Percentiles rank a stretch among this genome's conserved stretches.
These are phyloP conservation scores for Ranitomeya variabilis DNA, from an alignment of 2,113 vertebrate species.

Conservation along the genomic window DNA sequence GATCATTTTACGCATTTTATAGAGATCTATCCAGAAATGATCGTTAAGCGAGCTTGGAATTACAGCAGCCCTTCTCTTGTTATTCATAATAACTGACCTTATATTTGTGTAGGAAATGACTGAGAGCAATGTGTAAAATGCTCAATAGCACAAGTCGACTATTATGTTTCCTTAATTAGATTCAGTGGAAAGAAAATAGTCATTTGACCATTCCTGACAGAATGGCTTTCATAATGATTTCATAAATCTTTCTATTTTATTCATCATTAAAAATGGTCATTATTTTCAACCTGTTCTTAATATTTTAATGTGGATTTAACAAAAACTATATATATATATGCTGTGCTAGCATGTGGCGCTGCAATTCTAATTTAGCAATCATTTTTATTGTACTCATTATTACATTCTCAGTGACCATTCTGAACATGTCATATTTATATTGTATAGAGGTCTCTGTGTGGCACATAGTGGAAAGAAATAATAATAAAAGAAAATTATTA, in stretches of 20 bases:
- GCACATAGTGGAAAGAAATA: neutral
- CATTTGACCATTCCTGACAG: neutral
- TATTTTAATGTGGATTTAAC: neutral
- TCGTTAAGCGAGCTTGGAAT: constrained; percentile 16
- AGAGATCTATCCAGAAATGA: neutral
- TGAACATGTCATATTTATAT: neutral
- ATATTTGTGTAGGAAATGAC: neutral
- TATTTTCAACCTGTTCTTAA: constrained; percentile 12
- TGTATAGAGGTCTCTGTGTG: neutral
- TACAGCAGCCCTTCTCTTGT: neutral
- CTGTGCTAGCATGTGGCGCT: neutral
- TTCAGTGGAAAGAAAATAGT: constrained; percentile 15
- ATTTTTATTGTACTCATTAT: neutral
- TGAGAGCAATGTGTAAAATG: constrained; percentile 15
- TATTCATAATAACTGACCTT: constrained; percentile 19
- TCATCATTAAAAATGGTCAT: constrained; percentile 1
- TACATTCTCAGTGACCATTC: neutral
- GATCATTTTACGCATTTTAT: constrained; percentile 13
- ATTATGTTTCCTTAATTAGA: constrained; percentile 32
- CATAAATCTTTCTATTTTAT: constrained; percentile 2
- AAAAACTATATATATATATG: neutral
- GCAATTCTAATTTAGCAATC: neutral
- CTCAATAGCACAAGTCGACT: constrained; percentile 17
- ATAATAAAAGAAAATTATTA: too few species aligned
- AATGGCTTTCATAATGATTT: constrained; percentile 6